Conservation (phyloP, 1,140 invertebrate genomes). For the Drosophila equinoxialis region DNA sequence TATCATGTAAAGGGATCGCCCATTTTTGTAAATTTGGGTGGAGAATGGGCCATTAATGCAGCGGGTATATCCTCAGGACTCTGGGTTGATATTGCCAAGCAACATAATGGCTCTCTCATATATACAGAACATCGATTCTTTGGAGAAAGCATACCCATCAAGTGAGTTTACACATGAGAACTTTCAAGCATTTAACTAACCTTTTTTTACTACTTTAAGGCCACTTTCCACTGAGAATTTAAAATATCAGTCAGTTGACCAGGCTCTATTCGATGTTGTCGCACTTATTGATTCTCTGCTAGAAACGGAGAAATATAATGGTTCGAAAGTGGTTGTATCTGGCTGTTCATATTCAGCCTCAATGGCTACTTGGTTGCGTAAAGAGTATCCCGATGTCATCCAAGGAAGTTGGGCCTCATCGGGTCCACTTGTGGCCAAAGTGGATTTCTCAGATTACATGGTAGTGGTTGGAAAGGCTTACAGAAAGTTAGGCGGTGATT, state of each 20-base stretch:
- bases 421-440: constrained; percentile 88
- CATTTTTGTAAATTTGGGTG: constrained; percentile 87
- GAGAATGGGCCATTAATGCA: constrained; percentile 86
- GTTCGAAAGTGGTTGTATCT: constrained; percentile 84
- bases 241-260: constrained; percentile 88
- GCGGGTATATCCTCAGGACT: constrained; percentile 84
- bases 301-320: constrained; percentile 73
- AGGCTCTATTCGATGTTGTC: constrained; percentile 90
- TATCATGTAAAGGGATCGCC: constrained; percentile 84
- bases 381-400: constrained; percentile 90
- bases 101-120: constrained; percentile 86
- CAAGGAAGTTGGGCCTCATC: constrained; percentile 87
- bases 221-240: constrained; percentile 86
- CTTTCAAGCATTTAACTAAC: not conserved
- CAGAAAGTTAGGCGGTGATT: constrained; percentile 74
- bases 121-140: constrained; percentile 93
- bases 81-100: constrained; percentile 86
- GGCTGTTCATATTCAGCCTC: constrained; percentile 93
- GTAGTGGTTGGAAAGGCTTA: constrained; percentile 62
- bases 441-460: constrained; percentile 86
- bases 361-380: constrained; percentile 90
- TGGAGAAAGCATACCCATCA: constrained; percentile 89
- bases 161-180: constrained; percentile 83
- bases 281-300: constrained; percentile 87
- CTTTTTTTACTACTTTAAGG: constrained; percentile 10